phyloP scores from a whole-genome alignment of 2,888 invertebrate genomes.

The Cephus rjabovi region DNA sequence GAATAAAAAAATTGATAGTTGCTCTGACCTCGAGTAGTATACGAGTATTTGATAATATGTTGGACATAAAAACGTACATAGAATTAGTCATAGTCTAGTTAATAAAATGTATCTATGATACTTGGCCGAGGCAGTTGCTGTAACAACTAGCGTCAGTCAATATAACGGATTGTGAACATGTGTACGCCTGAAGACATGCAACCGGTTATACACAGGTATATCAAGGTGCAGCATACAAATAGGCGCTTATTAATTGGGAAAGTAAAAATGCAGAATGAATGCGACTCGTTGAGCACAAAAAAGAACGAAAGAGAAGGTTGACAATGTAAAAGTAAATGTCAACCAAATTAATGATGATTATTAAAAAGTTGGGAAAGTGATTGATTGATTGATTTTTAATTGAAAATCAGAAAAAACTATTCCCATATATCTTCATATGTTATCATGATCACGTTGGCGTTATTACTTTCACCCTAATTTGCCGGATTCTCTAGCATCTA shows the following conservation, averaged over 20 bases:
- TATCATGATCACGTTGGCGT: too few species aligned
- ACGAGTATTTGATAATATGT: neutral
- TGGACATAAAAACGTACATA: neutral
- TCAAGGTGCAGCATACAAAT: neutral
- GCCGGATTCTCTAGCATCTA: too few species aligned
- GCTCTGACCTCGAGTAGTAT: neutral
- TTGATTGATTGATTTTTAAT: too few species aligned
- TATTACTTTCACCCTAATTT: too few species aligned
- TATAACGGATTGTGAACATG: neutral
- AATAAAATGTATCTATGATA: neutral
- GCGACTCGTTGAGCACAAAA: neutral
- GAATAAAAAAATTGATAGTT: neutral
- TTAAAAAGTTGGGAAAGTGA: neutral
- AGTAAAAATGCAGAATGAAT: neutral
- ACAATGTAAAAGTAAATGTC: neutral
- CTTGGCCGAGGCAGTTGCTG: neutral
- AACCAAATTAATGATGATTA: neutral
- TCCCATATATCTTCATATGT: too few species aligned
- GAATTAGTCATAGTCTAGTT: neutral
- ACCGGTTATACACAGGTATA: neutral
- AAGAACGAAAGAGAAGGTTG: neutral
- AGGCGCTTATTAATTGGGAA: neutral
- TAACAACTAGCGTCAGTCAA: neutral
- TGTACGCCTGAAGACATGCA: neutral
- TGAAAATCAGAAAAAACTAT: too few species aligned